Evolutionary conservation across 2,888 invertebrate species (phyloP).

Genomic region (Nymphalis c-album): DNA sequence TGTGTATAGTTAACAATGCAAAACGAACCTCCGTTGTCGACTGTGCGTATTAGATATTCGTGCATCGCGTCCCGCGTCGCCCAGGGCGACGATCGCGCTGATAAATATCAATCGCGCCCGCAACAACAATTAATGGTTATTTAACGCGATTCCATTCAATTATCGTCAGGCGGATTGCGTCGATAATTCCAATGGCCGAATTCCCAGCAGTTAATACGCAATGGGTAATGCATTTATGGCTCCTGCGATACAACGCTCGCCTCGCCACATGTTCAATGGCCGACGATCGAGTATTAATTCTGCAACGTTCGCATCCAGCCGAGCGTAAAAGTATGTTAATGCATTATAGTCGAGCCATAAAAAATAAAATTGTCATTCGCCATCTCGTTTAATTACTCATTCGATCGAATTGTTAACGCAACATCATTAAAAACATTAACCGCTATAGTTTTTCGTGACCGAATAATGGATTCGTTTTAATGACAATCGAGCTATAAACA

Average conservation of each 20-base stretch:
- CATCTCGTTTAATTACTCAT: conserved; percentile 52
- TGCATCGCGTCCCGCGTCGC: conserved; percentile 36
- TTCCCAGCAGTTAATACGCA: conserved; percentile 67
- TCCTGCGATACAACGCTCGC: conserved; percentile 36
- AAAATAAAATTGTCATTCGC: conserved; percentile 55
- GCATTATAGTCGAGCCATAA: conserved; percentile 52
- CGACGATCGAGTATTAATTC: conserved; percentile 62
- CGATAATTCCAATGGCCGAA: conserved; percentile 70
- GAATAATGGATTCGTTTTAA: conserved; percentile 22
- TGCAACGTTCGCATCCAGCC: conserved; percentile 60
- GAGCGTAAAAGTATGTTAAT: conserved; percentile 67
- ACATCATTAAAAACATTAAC: conserved; percentile 41
- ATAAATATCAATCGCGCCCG: conserved; percentile 65
- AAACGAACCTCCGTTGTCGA: neutral
- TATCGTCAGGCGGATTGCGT: conserved; percentile 68
- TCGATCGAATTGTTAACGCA: conserved; percentile 46
- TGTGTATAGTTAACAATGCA: neutral
- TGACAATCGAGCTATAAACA: conserved; percentile 20
- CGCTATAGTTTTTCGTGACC: conserved; percentile 22
- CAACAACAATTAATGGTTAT: conserved; percentile 73
- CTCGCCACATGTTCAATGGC: conserved; percentile 45
- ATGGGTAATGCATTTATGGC: conserved; percentile 65
- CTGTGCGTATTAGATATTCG: conserved; percentile 13
- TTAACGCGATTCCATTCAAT: conserved; percentile 74
- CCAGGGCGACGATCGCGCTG: conserved; percentile 36